phyloP scores from a whole-genome alignment of 2,113 vertebrate species.

The Panthera leo region DNA sequence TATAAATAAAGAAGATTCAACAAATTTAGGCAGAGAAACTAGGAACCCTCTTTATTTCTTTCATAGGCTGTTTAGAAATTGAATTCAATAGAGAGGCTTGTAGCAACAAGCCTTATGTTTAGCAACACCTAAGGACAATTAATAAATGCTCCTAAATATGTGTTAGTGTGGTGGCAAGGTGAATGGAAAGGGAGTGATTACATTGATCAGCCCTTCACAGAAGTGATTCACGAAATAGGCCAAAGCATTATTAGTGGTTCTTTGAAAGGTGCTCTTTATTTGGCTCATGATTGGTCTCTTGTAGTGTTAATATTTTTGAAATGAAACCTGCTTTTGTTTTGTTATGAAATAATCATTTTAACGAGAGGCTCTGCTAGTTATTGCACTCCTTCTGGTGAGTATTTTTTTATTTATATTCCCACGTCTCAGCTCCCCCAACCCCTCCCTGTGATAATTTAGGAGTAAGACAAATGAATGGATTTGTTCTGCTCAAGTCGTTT shows the following conservation, averaged over 20 bases:
- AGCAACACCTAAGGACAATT: neutral
- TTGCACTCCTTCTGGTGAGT: neutral
- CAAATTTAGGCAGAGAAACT: neutral
- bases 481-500: neutral
- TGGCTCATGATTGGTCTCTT: neutral
- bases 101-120: neutral
- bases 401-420: neutral
- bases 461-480: neutral
- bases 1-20: neutral
- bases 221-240: neutral
- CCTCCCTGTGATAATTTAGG: neutral
- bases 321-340: neutral
- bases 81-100: neutral
- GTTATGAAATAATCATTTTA: neutral
- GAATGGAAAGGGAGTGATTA: neutral
- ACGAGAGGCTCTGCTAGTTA: neutral
- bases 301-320: neutral
- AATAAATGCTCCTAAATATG: neutral
- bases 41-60: neutral
- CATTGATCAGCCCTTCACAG: neutral
- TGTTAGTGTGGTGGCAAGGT: neutral
- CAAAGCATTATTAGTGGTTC: neutral
- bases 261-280: neutral
- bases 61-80: neutral
- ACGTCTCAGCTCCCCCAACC: rapidly evolving